Conservation (phyloP, 1,140 invertebrate genomes). For the Helicorthomorpha holstii region DNA sequence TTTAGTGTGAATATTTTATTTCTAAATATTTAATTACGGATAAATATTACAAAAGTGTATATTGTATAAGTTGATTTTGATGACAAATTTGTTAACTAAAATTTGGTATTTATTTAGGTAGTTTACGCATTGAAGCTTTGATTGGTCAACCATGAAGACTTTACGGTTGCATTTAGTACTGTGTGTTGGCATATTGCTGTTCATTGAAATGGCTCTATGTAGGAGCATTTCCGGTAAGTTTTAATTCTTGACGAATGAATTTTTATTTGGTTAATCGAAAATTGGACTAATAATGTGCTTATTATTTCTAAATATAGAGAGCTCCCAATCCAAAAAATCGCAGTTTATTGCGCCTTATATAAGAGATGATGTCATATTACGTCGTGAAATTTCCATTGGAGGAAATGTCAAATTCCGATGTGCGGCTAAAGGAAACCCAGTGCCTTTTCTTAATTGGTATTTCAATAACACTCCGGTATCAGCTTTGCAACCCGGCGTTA, state of each 20-base stretch:
- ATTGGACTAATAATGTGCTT: slow-evolving; percentile 7
- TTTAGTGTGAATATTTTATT: too few species aligned
- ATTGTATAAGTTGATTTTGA: too few species aligned
- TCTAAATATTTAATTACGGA: too few species aligned
- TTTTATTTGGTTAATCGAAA: slow-evolving; percentile 5
- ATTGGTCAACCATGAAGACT: too few species aligned
- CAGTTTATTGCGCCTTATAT: neutral
- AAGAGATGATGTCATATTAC: neutral
- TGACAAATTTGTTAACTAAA: too few species aligned
- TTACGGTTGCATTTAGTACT: too few species aligned
- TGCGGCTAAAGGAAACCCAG: slow-evolving; percentile 14
- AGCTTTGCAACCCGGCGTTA: slow-evolving; percentile 5
- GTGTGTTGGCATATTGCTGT: too few species aligned
- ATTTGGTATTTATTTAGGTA: too few species aligned
- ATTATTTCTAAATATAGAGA: neutral
- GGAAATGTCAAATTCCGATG: slow-evolving; percentile 17
- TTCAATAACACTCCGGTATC: slow-evolving; percentile 8
- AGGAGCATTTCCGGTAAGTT: too few species aligned
- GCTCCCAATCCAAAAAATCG: neutral
- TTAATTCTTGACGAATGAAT: neutral
- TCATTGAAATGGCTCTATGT: too few species aligned
- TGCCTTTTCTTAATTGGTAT: slow-evolving; percentile 16
- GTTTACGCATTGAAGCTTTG: too few species aligned
- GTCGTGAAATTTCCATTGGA: slow-evolving; percentile 9
- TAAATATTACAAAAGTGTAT: too few species aligned